These are phyloP conservation scores for Bergia sp. DNA, from an alignment of 92 coral and sea anemone species.

Conservation along the genomic window DNA sequence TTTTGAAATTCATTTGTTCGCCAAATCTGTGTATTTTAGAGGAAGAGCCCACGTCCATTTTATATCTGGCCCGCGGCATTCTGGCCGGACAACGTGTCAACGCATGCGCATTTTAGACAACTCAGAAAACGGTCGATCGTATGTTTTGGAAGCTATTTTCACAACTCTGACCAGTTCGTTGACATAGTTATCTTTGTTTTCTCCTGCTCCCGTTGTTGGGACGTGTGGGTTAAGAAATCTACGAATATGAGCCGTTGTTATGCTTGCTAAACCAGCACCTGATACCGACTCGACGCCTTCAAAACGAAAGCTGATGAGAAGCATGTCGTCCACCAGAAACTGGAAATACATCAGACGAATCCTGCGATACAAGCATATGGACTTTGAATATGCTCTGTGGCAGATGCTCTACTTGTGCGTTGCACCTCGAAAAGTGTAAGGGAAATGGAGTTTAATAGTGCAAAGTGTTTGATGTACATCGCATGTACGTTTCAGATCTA, in stretches of 20 bases:
- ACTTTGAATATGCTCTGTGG: constrained; percentile 99
- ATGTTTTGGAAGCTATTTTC: not conserved
- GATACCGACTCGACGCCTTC: constrained; percentile 79
- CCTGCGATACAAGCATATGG: constrained; percentile 96
- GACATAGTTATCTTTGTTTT: not conserved
- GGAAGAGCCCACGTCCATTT: not conserved
- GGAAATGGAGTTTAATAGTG: not conserved
- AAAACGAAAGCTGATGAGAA: constrained; percentile 71
- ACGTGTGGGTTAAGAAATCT: not conserved
- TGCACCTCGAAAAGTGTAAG: constrained; percentile 99
- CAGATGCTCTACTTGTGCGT: constrained; percentile 95
- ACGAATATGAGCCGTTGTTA: constrained; percentile 27
- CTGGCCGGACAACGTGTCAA: constrained; percentile 78
- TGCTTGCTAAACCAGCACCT: constrained; percentile 62
- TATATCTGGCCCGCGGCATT: constrained; percentile 17
- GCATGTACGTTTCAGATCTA: no score
- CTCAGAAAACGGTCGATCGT: not conserved
- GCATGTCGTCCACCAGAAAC: constrained; percentile 78
- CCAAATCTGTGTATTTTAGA: no score
- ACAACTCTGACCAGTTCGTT: not conserved
- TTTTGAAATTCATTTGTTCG: no score
- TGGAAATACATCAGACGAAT: constrained; percentile 95
- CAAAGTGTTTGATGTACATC: no score
- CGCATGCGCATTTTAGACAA: constrained; percentile 75
- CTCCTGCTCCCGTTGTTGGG: not conserved